These are phyloP conservation scores for Ceratosolen solmsi DNA, from an alignment of 1,140 invertebrate genomes.

Conservation along the genomic window DNA sequence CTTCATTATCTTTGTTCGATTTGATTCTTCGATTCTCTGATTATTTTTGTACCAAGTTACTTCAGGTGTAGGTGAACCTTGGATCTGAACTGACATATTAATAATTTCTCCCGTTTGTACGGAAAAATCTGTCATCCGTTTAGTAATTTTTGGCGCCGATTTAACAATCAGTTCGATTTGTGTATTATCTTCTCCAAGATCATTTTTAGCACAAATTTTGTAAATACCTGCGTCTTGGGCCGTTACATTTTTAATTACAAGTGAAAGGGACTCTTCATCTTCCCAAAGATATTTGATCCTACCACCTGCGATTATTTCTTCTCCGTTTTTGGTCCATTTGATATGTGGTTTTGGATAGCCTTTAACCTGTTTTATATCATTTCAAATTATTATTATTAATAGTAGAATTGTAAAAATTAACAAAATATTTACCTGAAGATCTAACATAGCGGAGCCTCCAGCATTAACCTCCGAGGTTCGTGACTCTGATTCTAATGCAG, in stretches of 20 bases:
- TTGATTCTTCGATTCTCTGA: constrained; percentile 80
- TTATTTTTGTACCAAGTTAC: constrained; percentile 92
- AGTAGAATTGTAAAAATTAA: background rate
- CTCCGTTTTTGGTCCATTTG: constrained; percentile 89
- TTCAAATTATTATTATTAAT: background rate
- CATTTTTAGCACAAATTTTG: constrained; percentile 88
- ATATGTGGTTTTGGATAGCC: constrained; percentile 96
- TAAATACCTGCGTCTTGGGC: constrained; percentile 89
- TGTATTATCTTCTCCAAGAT: constrained; percentile 87
- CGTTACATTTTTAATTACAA: constrained; percentile 92
- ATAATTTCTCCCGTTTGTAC: constrained; percentile 81
- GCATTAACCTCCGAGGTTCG: constrained; percentile 82
- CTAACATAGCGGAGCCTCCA: constrained; percentile 95
- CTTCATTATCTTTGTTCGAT: constrained; percentile 81
- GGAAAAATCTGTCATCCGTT: constrained; percentile 83
- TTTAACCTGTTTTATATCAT: constrained; percentile 82
- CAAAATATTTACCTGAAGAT: constrained; percentile 77
- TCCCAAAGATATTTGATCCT: constrained; percentile 91
- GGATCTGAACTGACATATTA: constrained; percentile 85
- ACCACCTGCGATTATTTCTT: constrained; percentile 85
- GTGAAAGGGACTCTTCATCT: constrained; percentile 91
- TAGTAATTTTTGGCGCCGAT: constrained; percentile 87
- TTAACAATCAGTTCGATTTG: constrained; percentile 85
- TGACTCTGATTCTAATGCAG: constrained; percentile 83
- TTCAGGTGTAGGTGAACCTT: constrained; percentile 86